Evolutionary conservation across 2,113 vertebrate species (phyloP).

Genomic region (Scartelaos histophorus): DNA sequence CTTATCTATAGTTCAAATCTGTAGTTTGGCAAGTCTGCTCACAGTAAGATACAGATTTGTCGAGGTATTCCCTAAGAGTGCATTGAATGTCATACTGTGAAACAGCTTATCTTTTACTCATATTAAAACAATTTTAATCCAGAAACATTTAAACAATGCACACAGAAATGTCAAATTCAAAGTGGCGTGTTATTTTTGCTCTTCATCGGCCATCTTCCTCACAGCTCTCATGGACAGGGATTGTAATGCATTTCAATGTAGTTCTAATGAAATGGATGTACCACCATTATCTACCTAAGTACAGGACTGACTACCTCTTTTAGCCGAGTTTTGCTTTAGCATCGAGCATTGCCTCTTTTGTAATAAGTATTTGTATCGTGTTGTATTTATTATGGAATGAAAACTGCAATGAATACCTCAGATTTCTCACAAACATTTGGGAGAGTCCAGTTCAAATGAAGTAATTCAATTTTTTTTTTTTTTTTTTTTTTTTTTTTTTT

Average conservation of each 20-base stretch:
- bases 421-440: conserved; percentile 78
- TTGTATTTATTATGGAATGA: conserved; percentile 84
- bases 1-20: too few relatives aligned
- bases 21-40: too few relatives aligned
- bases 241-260: conserved; percentile 73
- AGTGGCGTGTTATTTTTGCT: neutral
- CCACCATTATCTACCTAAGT: conserved; percentile 75
- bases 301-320: conserved; percentile 75
- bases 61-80: too few relatives aligned
- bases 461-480: conserved; percentile 57
- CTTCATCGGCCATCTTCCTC: conserved; percentile 42
- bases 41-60: too few relatives aligned
- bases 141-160: neutral
- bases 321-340: conserved; percentile 77
- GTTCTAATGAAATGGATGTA: conserved; percentile 75
- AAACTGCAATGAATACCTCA: conserved; percentile 81
- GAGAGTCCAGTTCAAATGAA: conserved; percentile 77
- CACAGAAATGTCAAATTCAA: neutral
- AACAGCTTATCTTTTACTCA: neutral
- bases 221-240: conserved; percentile 61
- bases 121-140: conserved; percentile 10
- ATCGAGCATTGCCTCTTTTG: conserved; percentile 78
- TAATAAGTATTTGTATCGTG: conserved; percentile 78
- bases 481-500: conserved; percentile 41
- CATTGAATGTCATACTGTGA: too few relatives aligned